Evolutionary conservation across 2,797 vertebrate species (phyloP).

Genomic region (Enteromius fasciolatus): DNA sequence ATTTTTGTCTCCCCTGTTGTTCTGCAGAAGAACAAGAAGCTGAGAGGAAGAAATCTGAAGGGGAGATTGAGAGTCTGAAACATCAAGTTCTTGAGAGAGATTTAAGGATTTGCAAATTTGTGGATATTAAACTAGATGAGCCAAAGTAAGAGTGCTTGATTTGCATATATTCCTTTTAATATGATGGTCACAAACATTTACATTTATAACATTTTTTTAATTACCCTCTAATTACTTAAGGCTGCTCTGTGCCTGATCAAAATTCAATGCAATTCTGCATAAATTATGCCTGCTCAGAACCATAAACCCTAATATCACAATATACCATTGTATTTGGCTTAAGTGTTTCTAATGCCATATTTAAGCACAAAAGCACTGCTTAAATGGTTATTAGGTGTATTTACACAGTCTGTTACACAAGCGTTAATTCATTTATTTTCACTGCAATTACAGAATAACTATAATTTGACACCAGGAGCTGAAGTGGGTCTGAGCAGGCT

Average conservation of each 20-base stretch:
- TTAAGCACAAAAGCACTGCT: background rate
- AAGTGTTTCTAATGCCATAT: background rate
- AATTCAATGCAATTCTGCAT: background rate
- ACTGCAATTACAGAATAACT: background rate
- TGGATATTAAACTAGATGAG: slow-evolving; percentile 64
- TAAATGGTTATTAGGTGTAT: background rate
- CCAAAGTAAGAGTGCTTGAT: slow-evolving; percentile 68
- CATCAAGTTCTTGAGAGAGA: slow-evolving; percentile 71
- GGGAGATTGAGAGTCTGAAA: slow-evolving; percentile 64
- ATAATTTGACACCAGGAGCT: background rate
- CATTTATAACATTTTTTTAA: background rate
- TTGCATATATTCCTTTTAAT: background rate
- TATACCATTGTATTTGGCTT: background rate
- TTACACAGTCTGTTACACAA: background rate
- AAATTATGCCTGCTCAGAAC: background rate
- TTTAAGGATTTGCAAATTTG: slow-evolving; percentile 69
- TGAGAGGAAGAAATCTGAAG: slow-evolving; percentile 57
- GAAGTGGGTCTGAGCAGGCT: background rate
- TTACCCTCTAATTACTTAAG: background rate
- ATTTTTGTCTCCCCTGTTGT: background rate
- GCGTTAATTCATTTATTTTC: background rate
- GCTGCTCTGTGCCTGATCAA: background rate
- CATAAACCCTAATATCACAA: background rate
- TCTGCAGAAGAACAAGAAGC: slow-evolving; percentile 61
- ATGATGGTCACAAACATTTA: background rate